Base-by-base conservation (phyloP, 2,888 invertebrate genomes). In the Eupeodes luniger region DNA sequence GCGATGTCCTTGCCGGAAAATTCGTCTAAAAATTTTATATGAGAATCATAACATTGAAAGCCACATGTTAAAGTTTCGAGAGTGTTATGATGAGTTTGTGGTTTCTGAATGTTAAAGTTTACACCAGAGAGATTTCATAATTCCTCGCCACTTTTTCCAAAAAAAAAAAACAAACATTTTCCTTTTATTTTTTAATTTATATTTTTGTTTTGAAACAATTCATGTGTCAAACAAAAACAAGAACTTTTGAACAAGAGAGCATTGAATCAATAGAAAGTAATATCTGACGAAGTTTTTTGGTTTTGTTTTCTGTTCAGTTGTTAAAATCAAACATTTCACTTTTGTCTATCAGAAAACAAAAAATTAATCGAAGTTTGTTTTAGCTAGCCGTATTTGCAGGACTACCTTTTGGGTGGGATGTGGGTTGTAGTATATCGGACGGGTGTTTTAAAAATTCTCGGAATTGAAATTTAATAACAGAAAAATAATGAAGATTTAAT, bases 31-130 rank as follows among this genome's bases (percentile, higher is more conserved):
- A 55, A 55, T 57, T 57, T 12, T 55, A 10, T 47, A 14, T 19
- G 44, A 19, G n/a, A 57, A 57, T 27, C 44, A 57, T 14, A 11
- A 57, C 57, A 57, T 55, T 55, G 53, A 10, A 27, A 70, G 44
- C 57, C 70, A 57, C 16, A 72, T 72, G 70, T 72, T 40, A 9
- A 59, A 72, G 47, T 72, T 59, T 59, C 47, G 80, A 72, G 80
- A 72, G 67, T 51, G 57, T 77, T 81, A 40, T 87, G 87, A 84
- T 87, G 87, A 80, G 77, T 72, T 84, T 87, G 72, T 64, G 80
- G 76, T 44, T 66, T 53, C 51, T 61, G 51, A 47, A 55, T 76
- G 72, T 34, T 27, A 10, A 64, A 83, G 57, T 64, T 79, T 81
- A 74, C 76, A 55, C 40, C 55, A 67, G 75, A 66, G 76, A 87